Evolutionary conservation across 2,113 vertebrate genomes (phyloP).

Genomic region (Mirounga angustirostris): DNA sequence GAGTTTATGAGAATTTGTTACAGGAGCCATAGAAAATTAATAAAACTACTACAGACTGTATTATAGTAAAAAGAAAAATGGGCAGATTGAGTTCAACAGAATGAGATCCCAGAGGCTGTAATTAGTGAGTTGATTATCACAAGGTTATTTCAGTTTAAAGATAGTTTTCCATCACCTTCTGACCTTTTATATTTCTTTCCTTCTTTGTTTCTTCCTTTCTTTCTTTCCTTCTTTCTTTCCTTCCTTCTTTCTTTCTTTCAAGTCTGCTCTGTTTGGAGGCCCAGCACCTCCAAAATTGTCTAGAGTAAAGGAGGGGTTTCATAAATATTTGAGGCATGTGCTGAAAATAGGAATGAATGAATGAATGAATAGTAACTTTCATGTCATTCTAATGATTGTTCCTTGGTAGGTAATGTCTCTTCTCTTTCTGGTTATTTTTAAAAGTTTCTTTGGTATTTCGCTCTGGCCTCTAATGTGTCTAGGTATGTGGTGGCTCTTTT

Average conservation of each 20-base stretch:
- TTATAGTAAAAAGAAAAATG: not conserved
- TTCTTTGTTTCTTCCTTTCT: not conserved
- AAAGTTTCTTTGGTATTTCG: not conserved
- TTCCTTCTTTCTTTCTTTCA: not conserved
- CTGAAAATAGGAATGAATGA: not conserved
- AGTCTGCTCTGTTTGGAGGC: not conserved
- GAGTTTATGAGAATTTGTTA: not conserved
- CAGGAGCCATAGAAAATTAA: not conserved
- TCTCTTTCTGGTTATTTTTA: not conserved
- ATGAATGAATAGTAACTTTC: not conserved
- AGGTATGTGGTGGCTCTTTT: not conserved
- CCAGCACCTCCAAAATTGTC: not conserved
- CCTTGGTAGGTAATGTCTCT: not conserved
- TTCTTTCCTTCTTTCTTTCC: not conserved
- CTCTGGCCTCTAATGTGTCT: not conserved
- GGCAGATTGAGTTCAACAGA: not conserved
- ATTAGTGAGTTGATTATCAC: not conserved
- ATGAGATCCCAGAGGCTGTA: not conserved
- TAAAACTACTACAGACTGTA: not conserved
- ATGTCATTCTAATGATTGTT: not conserved
- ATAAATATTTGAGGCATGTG: not conserved
- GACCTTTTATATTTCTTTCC: not conserved
- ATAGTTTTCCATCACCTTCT: not conserved
- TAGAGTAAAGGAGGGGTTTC: not conserved
- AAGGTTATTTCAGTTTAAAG: not conserved